phyloP scores from a whole-genome alignment of 2,888 invertebrate genomes.

The Endomychus coccineus region DNA sequence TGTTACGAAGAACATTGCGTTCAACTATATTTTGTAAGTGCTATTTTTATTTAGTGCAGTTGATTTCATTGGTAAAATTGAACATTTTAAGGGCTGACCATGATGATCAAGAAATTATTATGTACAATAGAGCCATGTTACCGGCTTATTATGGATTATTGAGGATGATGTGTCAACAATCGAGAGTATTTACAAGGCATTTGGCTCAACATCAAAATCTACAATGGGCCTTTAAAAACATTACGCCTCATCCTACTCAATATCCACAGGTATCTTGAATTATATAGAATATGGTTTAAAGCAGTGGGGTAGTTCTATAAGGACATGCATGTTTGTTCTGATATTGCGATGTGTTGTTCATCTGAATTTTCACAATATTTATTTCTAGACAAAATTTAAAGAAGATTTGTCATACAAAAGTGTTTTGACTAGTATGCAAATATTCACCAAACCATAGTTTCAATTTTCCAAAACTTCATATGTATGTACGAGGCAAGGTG shows the following conservation, averaged over 20 bases:
- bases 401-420: no score
- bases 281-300: no score
- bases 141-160: conserved; percentile 88
- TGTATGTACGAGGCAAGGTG: no score
- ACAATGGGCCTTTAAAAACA: conserved; percentile 95
- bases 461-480: no score
- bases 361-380: no score
- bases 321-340: no score
- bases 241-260: conserved; percentile 90
- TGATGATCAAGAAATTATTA: conserved; percentile 90
- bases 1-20: conserved; percentile 90
- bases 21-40: conserved; percentile 90
- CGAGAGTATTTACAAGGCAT: conserved; percentile 75
- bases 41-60: background rate
- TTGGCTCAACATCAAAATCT: conserved; percentile 90
- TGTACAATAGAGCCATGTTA: conserved; percentile 89
- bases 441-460: no score
- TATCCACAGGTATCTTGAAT: conserved; percentile 71
- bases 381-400: no score
- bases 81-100: conserved; percentile 75
- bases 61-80: background rate
- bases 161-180: conserved; percentile 84
- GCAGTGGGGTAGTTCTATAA: no score
- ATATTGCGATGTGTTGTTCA: no score
- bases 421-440: no score